A percentile compares a stretch with the other conserved stretches of the same genome.
phyloP scores from a whole-genome alignment of 2,888 invertebrate species.

The Troilus luridus region DNA sequence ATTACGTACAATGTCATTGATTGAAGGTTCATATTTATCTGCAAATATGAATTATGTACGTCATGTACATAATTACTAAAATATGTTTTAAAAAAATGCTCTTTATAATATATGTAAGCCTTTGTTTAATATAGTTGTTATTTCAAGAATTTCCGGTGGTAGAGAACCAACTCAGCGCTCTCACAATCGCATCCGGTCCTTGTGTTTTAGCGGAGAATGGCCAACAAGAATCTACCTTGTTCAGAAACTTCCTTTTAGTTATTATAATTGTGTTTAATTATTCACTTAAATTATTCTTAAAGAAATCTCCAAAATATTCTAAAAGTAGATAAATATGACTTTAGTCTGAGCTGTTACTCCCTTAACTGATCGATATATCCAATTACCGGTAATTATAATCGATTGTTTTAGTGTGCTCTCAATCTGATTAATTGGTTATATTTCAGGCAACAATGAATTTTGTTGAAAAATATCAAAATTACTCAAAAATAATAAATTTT shows the following conservation, averaged over 20 bases:
- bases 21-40: too few relatives aligned
- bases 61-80: too few relatives aligned
- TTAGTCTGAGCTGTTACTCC: too few relatives aligned
- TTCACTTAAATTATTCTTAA: background rate
- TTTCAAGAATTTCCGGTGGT: slow-evolving; percentile 49
- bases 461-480: too few relatives aligned
- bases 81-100: background rate
- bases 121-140: slow-evolving; percentile 43
- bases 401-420: too few relatives aligned
- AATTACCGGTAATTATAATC: too few relatives aligned
- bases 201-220: slow-evolving; percentile 27
- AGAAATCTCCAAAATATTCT: background rate
- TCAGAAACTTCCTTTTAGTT: background rate
- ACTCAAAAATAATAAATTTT: too few relatives aligned
- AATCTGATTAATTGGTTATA: too few relatives aligned
- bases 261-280: background rate
- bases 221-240: slow-evolving; percentile 23
- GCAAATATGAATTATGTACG: too few relatives aligned
- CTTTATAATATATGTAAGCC: slow-evolving; percentile 19
- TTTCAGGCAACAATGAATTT: too few relatives aligned
- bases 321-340: background rate
- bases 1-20: too few relatives aligned
- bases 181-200: slow-evolving; percentile 17
- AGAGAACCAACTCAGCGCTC: slow-evolving; percentile 27
- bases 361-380: too few relatives aligned